These are phyloP conservation scores for Plemyria rubiginata DNA, from an alignment of 2,888 invertebrate genomes.

Conservation along the genomic window DNA sequence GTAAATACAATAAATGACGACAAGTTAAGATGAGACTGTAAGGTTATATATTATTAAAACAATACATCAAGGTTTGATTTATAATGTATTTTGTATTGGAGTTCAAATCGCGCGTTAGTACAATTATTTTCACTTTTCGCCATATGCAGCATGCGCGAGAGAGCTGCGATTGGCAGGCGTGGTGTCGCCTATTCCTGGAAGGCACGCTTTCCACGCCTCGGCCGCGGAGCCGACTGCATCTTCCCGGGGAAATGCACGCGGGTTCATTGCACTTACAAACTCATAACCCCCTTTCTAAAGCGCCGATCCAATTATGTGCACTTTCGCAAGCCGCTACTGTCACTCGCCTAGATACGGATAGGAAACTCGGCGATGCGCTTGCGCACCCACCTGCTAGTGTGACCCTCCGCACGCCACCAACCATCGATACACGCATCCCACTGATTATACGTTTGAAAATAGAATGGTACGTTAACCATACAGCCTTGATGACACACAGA, in stretches of 20 bases:
- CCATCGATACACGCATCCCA: slow-evolving; percentile 21
- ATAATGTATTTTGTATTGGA: slow-evolving; percentile 15
- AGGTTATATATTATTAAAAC: too few species aligned
- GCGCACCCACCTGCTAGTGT: slow-evolving; percentile 64
- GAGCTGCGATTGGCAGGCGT: slow-evolving; percentile 54
- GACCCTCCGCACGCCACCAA: slow-evolving; percentile 52
- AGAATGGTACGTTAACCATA: slow-evolving; percentile 13
- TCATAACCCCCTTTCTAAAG: slow-evolving; percentile 85
- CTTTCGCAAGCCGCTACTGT: slow-evolving; percentile 85
- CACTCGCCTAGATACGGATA: slow-evolving; percentile 84
- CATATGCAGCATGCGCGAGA: slow-evolving; percentile 59
- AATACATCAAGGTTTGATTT: too few species aligned
- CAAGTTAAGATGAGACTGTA: too few species aligned
- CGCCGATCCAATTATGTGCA: slow-evolving; percentile 85
- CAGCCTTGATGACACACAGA: slow-evolving; percentile 15
- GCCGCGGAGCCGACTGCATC: slow-evolving; percentile 66
- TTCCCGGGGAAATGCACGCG: slow-evolving; percentile 81
- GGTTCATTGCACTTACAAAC: slow-evolving; percentile 85
- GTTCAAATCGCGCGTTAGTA: slow-evolving; percentile 26
- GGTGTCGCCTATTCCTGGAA: slow-evolving; percentile 74
- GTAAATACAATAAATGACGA: too few species aligned
- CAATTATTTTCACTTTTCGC: slow-evolving; percentile 76
- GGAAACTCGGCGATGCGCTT: slow-evolving; percentile 75
- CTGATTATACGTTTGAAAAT: slow-evolving; percentile 34
- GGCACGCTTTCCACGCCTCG: slow-evolving; percentile 73